These are phyloP conservation scores for Drosophila tristis DNA, from an alignment of 1,140 invertebrate genomes.

Conservation along the genomic window DNA sequence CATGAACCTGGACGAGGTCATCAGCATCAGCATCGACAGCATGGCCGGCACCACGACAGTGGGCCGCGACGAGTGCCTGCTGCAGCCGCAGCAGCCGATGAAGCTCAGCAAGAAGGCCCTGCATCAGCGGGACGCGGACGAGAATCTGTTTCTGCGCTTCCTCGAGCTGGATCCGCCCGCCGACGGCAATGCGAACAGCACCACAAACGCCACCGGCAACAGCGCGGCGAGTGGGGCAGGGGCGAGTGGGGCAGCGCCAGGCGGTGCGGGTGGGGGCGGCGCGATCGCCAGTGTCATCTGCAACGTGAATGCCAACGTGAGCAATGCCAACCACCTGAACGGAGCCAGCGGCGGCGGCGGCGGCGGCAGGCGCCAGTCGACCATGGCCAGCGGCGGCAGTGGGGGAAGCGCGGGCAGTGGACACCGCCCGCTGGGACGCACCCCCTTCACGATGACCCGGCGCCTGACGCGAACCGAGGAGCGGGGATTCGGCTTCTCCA, in stretches of 20 bases:
- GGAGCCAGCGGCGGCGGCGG: constrained; percentile 42
- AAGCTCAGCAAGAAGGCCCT: constrained; percentile 85
- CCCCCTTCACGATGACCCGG: constrained; percentile 92
- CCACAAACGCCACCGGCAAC: constrained; percentile 84
- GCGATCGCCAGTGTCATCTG: constrained; percentile 73
- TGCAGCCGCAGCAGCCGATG: constrained; percentile 69
- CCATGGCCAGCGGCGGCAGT: constrained; percentile 27
- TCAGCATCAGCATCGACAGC: constrained; percentile 80
- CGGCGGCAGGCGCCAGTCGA: constrained; percentile 51
- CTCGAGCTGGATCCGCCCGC: constrained; percentile 90
- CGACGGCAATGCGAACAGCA: constrained; percentile 85
- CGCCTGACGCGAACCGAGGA: constrained; percentile 86
- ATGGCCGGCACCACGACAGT: constrained; percentile 43
- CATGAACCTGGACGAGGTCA: constrained; percentile 59
- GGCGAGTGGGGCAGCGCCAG: background rate
- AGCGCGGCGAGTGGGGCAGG: constrained; percentile 40
- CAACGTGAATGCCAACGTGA: constrained; percentile 49
- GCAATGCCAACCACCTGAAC: constrained; percentile 68
- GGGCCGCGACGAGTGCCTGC: constrained; percentile 44
- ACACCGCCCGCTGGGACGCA: constrained; percentile 86
- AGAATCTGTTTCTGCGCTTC: constrained; percentile 90
- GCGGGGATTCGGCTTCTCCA: constrained; percentile 92
- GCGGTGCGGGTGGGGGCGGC: constrained; percentile 44
- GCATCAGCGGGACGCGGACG: constrained; percentile 88
- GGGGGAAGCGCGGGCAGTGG: constrained; percentile 15